A percentile compares a stretch with the other conserved stretches of the same genome.
phyloP scores from a whole-genome alignment of 1,140 invertebrate species.

The Trichonephila clavipes region DNA sequence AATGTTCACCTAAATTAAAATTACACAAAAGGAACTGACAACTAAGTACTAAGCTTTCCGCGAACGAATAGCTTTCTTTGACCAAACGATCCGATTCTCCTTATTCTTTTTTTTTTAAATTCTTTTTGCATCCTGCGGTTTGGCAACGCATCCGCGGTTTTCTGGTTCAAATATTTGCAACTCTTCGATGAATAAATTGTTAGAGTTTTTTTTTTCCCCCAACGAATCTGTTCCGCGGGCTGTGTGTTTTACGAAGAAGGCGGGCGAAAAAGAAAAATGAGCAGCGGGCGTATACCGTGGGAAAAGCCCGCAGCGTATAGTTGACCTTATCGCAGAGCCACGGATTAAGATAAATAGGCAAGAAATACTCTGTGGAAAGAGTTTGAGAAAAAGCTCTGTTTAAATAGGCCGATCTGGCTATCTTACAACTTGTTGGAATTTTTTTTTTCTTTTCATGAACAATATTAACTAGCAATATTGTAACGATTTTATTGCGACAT shows the following conservation, averaged over 20 bases:
- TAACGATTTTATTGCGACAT: too few species aligned
- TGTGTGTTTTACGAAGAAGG: background rate
- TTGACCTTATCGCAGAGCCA: background rate
- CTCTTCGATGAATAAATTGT: background rate
- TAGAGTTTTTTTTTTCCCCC: background rate
- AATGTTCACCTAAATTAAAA: too few species aligned
- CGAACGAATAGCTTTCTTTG: background rate
- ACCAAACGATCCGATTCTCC: background rate
- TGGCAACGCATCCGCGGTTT: constrained; percentile 29
- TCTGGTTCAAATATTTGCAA: constrained; percentile 10
- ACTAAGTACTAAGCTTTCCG: background rate
- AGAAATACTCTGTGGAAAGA: background rate
- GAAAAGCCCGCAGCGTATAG: constrained; percentile 8
- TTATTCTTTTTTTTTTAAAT: background rate
- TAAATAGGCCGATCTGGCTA: background rate
- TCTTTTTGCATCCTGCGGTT: background rate
- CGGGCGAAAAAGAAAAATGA: background rate
- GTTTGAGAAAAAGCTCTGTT: background rate
- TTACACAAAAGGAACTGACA: background rate
- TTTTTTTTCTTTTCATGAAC: too few species aligned
- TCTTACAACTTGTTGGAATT: too few species aligned
- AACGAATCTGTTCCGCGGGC: background rate
- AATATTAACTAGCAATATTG: background rate
- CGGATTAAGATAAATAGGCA: constrained; percentile 7
- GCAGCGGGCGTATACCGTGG: background rate